Evolutionary conservation across 2,113 vertebrate genomes (phyloP).

Genomic region (Trichomycterus rosablanca): DNA sequence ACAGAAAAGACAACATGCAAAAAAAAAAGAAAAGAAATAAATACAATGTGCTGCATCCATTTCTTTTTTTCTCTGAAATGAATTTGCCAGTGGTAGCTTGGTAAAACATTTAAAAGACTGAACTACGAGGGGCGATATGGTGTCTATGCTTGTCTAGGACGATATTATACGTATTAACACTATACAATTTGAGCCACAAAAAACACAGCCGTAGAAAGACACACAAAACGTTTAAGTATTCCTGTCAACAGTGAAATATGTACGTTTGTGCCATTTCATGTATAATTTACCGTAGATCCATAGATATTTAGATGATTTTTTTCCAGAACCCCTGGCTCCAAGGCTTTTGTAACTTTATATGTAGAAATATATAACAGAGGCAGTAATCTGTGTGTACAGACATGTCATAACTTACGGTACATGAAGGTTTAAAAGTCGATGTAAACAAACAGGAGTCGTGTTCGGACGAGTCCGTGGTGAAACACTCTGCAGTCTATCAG

Average conservation of each 20-base stretch:
- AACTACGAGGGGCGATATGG: constrained; percentile 86
- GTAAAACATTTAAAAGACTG: constrained; percentile 86
- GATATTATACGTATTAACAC: constrained; percentile 92
- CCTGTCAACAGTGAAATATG: constrained; percentile 85
- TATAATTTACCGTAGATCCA: constrained; percentile 49
- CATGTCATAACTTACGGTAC: constrained; percentile 38
- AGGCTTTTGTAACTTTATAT: constrained; percentile 36
- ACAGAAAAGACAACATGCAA: constrained; percentile 86
- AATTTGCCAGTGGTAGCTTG: constrained; percentile 78
- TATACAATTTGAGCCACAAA: constrained; percentile 96
- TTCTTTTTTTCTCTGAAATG: constrained; percentile 76
- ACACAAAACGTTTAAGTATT: constrained; percentile 86
- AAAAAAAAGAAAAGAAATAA: constrained; percentile 87
- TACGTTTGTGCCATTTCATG: constrained; percentile 85
- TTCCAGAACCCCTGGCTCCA: constrained; percentile 40
- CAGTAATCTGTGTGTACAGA: constrained; percentile 41
- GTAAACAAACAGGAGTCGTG: constrained; percentile 46
- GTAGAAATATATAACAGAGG: constrained; percentile 47
- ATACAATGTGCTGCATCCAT: constrained; percentile 79
- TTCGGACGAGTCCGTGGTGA: constrained; percentile 32
- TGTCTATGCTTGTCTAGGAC: constrained; percentile 87
- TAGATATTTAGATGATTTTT: constrained; percentile 36
- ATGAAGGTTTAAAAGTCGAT: constrained; percentile 38
- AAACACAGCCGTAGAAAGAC: constrained; percentile 96
- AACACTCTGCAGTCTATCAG: constrained; percentile 39